Conservation (phyloP, 1,140 invertebrate species). For the Delia radicum region DNA sequence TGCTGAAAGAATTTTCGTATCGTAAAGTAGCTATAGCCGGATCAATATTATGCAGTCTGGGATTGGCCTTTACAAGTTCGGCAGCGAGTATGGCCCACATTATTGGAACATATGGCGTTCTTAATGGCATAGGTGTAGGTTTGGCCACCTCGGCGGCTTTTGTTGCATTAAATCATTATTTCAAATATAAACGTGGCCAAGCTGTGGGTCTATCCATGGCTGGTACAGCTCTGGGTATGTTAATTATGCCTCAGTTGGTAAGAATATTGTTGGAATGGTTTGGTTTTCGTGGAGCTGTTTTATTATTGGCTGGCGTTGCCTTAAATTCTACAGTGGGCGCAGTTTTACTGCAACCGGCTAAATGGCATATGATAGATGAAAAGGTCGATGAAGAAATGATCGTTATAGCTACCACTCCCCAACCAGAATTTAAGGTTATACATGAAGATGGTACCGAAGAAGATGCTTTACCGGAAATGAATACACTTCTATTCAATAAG, state of each 20-base stretch:
- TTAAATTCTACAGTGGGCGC: constrained; percentile 68
- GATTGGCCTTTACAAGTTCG: constrained; percentile 67
- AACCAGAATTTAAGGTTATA: constrained; percentile 45
- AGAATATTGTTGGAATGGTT: constrained; percentile 62
- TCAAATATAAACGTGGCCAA: constrained; percentile 71
- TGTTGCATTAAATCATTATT: constrained; percentile 73
- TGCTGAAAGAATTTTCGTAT: constrained; percentile 72
- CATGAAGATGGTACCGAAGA: constrained; percentile 57
- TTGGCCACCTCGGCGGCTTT: constrained; percentile 70
- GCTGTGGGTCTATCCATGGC: constrained; percentile 75
- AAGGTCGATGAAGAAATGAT: constrained; percentile 62
- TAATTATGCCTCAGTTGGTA: constrained; percentile 73
- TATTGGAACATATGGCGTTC: constrained; percentile 71
- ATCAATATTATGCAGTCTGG: constrained; percentile 64
- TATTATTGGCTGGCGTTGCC: constrained; percentile 66
- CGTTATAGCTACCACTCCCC: constrained; percentile 52
- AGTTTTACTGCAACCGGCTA: constrained; percentile 66
- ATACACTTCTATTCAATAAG: constrained; percentile 51
- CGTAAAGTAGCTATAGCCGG: constrained; percentile 71
- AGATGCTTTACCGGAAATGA: constrained; percentile 55
- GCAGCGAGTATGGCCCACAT: constrained; percentile 72
- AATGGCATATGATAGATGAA: constrained; percentile 65
- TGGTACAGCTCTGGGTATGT: constrained; percentile 72
- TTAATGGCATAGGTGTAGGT: constrained; percentile 74
- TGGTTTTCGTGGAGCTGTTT: constrained; percentile 66